Evolutionary conservation across 2,797 vertebrate species (phyloP).

Genomic region (Artibeus jamaicensis): DNA sequence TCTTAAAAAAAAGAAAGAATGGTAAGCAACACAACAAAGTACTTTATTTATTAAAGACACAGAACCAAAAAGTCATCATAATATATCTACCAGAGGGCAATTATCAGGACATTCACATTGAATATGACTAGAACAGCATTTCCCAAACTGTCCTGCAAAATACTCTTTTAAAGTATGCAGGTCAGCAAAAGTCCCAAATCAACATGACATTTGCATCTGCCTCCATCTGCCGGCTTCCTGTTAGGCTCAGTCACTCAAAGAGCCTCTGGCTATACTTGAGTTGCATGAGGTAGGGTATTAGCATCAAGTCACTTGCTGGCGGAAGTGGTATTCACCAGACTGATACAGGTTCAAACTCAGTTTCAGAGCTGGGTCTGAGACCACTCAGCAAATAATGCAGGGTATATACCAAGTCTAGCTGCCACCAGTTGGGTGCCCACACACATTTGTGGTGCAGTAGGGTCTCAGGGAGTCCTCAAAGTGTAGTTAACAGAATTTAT

Average conservation of each 20-base stretch:
- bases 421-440: not conserved
- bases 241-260: not conserved
- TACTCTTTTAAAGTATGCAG: not conserved
- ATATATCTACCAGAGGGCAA: not conserved
- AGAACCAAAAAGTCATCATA: not conserved
- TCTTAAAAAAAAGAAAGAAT: no score
- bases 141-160: not conserved
- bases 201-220: not conserved
- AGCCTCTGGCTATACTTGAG: not conserved
- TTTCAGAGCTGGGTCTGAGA: not conserved
- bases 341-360: not conserved
- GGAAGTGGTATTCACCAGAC: not conserved
- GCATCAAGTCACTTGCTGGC: not conserved
- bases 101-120: not conserved
- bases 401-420: not conserved
- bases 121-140: not conserved
- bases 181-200: not conserved
- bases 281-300: not conserved
- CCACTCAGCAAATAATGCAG: not conserved
- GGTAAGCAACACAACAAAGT: not conserved
- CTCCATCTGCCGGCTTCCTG: not conserved
- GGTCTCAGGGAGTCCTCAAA: not conserved
- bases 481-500: not conserved
- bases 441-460: not conserved
- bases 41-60: slow-evolving; percentile 8